phyloP scores from a whole-genome alignment of 2,113 vertebrate genomes.

The Callionymus lyra region DNA sequence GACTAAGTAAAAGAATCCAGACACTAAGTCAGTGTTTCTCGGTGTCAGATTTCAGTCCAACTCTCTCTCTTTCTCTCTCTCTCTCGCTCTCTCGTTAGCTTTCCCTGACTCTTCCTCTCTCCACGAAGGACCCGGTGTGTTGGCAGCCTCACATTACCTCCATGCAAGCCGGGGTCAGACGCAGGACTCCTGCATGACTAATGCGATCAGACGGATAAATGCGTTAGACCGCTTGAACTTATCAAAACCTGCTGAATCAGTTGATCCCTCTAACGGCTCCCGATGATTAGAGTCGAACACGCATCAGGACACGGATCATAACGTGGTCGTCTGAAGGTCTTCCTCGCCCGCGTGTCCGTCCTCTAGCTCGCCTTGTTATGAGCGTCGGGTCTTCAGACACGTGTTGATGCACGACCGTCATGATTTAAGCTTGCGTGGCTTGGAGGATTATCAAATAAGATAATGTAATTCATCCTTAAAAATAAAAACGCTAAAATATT shows the following conservation, averaged over 20 bases:
- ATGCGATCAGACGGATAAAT: conserved; percentile 58
- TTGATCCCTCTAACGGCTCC: conserved; percentile 23
- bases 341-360: too few species aligned
- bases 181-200: conserved; percentile 59
- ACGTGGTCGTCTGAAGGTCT: too few species aligned
- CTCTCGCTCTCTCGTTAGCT: conserved; percentile 1
- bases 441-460: too few species aligned
- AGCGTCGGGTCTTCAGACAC: too few species aligned
- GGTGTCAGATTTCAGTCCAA: conserved; percentile 61
- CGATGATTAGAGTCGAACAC: conserved; percentile 29
- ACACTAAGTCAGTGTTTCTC: conserved; percentile 58
- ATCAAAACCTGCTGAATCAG: conserved; percentile 61
- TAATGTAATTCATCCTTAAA: too few species aligned
- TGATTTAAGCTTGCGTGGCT: too few species aligned
- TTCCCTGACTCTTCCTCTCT: conserved; percentile 12
- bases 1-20: conserved; percentile 60
- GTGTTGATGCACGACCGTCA: too few species aligned
- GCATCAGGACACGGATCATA: conserved; percentile 2
- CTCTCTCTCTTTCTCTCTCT: conserved; percentile 14
- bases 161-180: conserved; percentile 50
- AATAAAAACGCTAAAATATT: too few species aligned
- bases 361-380: too few species aligned
- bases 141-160: conserved; percentile 55
- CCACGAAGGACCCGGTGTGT: conserved; percentile 46
- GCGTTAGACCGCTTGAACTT: conserved; percentile 55